Evolutionary conservation across 2,888 invertebrate genomes (phyloP), one percentile per base, ranked within the genome.

Genomic region (Pemphredon lugubris): DNA sequence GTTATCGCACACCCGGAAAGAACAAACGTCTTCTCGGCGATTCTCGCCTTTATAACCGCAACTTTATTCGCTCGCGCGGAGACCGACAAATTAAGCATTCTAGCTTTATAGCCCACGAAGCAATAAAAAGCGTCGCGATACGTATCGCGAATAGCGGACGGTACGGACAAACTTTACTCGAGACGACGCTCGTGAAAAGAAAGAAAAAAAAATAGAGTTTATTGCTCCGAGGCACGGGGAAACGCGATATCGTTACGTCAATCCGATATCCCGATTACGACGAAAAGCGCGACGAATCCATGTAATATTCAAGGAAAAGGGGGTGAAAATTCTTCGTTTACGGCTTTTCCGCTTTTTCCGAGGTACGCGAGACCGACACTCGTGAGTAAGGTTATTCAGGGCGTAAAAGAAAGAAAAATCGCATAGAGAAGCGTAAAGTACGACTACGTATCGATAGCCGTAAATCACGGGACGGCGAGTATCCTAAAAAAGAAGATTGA

Each of bases 41-140:
- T n/a, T n/a, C n/a, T n/a, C n/a, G n/a, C n/a, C n/a, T n/a, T n/a
- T n/a, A n/a, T n/a, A n/a, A n/a, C n/a, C n/a, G n/a, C n/a, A n/a
- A n/a, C n/a, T n/a, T n/a, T n/a, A n/a, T n/a, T n/a, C n/a, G n/a
- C n/a, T n/a, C n/a, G 26, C 7, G 26, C 4, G 26, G 26, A 26
- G 26, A 26, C 26, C 58, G 75, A 71, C 71, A 63, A 75, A 75
- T 75, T 76, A 72, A 60, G 53, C 48, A 37, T 60, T 57, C 44
- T 39, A 26, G 54, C 37, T 76, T 76, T 76, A 76, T 69, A 60
- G 42, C 23, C 47, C 48, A 37, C 48, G 58, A 44, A 42, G 61
- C 54, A 53, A 73, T 72, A 65, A 76, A 73, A 73, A 55, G 32
- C 76, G 42, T 59, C 69, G 64, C 58, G 63, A 54, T 45, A 68